Evolutionary conservation across 1,140 invertebrate species (phyloP), one percentile per base, ranked within the genome.

Genomic region (Scaptomyza pallida): DNA sequence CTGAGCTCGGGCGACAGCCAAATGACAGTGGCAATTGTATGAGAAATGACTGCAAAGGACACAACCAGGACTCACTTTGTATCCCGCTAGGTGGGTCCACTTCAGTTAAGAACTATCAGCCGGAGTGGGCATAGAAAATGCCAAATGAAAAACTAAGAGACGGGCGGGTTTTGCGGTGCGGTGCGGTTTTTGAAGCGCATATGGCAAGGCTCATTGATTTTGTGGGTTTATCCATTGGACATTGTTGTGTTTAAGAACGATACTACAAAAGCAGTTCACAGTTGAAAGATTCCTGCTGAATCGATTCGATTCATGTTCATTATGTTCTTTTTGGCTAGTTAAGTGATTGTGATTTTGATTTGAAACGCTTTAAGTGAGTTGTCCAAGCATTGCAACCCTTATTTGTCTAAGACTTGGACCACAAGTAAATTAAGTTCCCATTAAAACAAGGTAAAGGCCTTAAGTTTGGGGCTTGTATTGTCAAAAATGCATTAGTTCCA

Each of bases 1-100:
- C 40, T 41, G 15, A 33, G 44, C 19, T 10, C 59, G 30, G 59
- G 47, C 59, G 67, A 70, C 72, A 64, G 33, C 59, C 67, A 88
- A 88, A 88, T 88, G 82, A 78, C 82, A 86, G 82, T 88, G 82
- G 75, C 82, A 86, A 86, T 86, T 86, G 82, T 82, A 86, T 82
- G 78, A 88, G 82, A 78, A 89, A 88, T 82, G 69, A 81, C 73
- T 80, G 73, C 56, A 60, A 75, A 65, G 68, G 72, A 80, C 72
- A 75, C 47, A 9, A 13, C 12, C 26, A 26, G 51, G 37, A 55
- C 59, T 33, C 50, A 21, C 43, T 55, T 41, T 40, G 33, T 48
- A 33, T 16, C 17, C 56, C 56, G 10, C 37, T 60, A 44, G 55
- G 64, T 67, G 55, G 55, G 57, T 62, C 59, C 51, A 60, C 64